Evolutionary conservation across 2,113 vertebrate genomes (phyloP).

Genomic region (Leucosticte australis): DNA sequence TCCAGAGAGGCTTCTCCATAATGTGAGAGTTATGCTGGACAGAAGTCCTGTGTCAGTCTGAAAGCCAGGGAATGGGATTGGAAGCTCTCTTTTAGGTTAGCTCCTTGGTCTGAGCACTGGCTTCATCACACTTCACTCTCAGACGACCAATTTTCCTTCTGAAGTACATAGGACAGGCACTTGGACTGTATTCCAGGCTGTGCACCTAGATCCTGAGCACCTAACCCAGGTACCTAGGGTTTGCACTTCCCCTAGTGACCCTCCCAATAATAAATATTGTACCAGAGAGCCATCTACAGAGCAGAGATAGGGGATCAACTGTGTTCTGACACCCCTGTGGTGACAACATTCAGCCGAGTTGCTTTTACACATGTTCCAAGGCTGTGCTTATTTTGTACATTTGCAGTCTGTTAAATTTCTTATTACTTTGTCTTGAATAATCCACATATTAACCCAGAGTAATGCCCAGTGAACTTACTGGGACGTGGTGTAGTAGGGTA

Average conservation of each 20-base stretch:
- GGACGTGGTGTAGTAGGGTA: background rate
- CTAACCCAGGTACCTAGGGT: background rate
- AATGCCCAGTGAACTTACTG: background rate
- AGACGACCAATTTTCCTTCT: background rate
- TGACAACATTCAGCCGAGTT: background rate
- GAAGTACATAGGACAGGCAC: background rate
- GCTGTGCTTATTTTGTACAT: background rate
- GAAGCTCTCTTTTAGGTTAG: background rate
- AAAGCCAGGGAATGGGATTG: background rate
- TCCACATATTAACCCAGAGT: background rate
- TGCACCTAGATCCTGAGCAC: background rate
- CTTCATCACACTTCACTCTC: background rate
- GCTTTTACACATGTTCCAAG: background rate
- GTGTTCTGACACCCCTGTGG: background rate
- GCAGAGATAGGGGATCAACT: background rate
- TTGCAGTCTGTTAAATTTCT: background rate
- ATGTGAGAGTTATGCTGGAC: background rate
- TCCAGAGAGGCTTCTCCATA: background rate
- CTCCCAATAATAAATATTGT: background rate
- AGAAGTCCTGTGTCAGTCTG: background rate
- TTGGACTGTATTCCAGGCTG: background rate
- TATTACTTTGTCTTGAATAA: background rate
- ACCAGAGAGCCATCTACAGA: background rate
- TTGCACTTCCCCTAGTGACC: background rate
- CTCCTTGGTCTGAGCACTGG: background rate